Evolutionary conservation across 1,140 invertebrate genomes (phyloP).

Genomic region (Plectus sambesii): DNA sequence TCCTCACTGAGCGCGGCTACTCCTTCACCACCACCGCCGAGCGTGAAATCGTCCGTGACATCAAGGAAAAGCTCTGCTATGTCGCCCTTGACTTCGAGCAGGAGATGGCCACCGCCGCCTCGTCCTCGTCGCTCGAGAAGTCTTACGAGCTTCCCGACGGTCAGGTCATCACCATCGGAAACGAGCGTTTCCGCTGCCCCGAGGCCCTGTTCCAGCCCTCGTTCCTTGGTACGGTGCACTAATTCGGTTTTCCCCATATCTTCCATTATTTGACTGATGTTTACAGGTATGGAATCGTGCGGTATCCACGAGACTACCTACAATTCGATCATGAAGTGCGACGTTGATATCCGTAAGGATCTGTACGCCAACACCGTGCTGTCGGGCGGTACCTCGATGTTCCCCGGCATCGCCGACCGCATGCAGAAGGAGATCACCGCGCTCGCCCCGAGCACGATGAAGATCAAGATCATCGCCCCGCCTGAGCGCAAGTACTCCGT

Average conservation of each 20-base stretch:
- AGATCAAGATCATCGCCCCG: slow-evolving; percentile 55
- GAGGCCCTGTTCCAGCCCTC: slow-evolving; percentile 43
- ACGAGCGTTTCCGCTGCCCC: slow-evolving; percentile 48
- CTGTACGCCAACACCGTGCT: slow-evolving; percentile 49
- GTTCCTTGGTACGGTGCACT: neutral
- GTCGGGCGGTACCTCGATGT: slow-evolving; percentile 52
- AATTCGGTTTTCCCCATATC: slow-evolving; percentile 34
- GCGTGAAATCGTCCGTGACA: too few relatives aligned
- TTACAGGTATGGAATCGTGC: slow-evolving; percentile 45
- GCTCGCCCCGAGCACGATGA: slow-evolving; percentile 52
- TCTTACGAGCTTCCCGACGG: slow-evolving; percentile 51
- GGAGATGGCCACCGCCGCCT: slow-evolving; percentile 80
- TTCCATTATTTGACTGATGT: slow-evolving; percentile 40
- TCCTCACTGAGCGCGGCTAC: slow-evolving; percentile 38
- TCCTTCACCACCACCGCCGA: slow-evolving; percentile 30
- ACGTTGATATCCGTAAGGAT: slow-evolving; percentile 48
- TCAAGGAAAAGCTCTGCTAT: too few relatives aligned
- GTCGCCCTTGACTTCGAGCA: too few relatives aligned
- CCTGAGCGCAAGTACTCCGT: slow-evolving; percentile 53
- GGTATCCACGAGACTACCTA: slow-evolving; percentile 46
- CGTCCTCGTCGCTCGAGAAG: slow-evolving; percentile 48
- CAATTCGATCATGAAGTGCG: slow-evolving; percentile 48
- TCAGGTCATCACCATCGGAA: slow-evolving; percentile 44
- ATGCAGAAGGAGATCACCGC: slow-evolving; percentile 52
- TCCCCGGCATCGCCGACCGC: slow-evolving; percentile 49